Conservation (phyloP, 2,888 invertebrate genomes). For the Apodemia duryi region DNA sequence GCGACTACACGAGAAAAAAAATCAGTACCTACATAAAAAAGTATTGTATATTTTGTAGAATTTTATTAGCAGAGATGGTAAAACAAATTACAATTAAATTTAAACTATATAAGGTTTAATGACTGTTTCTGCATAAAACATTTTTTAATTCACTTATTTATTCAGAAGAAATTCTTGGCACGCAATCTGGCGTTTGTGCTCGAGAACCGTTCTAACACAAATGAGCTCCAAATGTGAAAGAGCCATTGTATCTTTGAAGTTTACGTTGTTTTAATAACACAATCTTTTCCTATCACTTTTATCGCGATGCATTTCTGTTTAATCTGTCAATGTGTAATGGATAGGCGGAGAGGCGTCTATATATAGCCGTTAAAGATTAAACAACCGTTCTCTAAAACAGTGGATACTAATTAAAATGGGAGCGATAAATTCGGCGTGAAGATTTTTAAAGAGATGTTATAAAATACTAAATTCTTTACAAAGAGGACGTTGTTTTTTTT, state of each 20-base stretch:
- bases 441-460: conserved; percentile 21
- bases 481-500: background rate
- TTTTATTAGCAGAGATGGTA: no score
- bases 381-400: conserved; percentile 10
- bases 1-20: no score
- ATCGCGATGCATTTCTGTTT: background rate
- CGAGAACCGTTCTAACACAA: background rate
- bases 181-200: no score
- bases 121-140: no score
- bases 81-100: no score
- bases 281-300: background rate
- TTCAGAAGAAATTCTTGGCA: no score
- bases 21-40: no score
- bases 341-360: background rate
- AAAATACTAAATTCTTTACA: conserved; percentile 17
- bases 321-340: conserved; percentile 12
- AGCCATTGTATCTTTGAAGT: background rate
- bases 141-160: no score
- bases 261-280: conserved; percentile 4
- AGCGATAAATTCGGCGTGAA: conserved; percentile 26
- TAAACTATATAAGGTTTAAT: no score
- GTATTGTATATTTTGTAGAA: no score
- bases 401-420: conserved; percentile 24
- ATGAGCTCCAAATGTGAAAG: background rate
- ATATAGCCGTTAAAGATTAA: conserved; percentile 14